Percentiles rank a stretch among this genome's conserved stretches.
These are phyloP conservation scores for Dorcus hopei DNA, from an alignment of 2,888 invertebrate genomes.

Conservation along the genomic window DNA sequence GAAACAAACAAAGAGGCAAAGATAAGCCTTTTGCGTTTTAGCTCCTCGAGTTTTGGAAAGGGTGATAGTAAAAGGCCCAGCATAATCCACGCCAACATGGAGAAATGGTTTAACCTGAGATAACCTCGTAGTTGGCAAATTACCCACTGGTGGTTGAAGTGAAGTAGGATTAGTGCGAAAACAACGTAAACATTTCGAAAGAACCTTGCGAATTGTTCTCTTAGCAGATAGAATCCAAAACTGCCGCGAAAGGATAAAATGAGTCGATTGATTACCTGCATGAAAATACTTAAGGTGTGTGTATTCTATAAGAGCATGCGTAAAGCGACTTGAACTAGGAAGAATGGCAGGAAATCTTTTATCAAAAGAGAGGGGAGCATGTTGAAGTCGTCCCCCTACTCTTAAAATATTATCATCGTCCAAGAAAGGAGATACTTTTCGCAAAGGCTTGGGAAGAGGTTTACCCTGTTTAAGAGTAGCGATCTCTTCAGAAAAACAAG, in stretches of 20 bases:
- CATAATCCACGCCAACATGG: conserved; percentile 23
- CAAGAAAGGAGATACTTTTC: conserved; percentile 14
- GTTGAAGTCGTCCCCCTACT: conserved; percentile 14
- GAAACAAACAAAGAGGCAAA: conserved; percentile 7
- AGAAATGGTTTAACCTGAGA: conserved; percentile 19
- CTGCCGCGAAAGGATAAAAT: conserved; percentile 21
- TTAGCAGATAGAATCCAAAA: conserved; percentile 25
- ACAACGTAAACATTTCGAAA: conserved; percentile 8
- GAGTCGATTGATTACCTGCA: conserved; percentile 19
- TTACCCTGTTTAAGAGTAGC: neutral
- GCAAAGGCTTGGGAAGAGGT: neutral
- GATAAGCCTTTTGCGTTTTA: conserved; percentile 28
- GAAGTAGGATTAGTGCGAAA: conserved; percentile 5
- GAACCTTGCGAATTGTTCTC: neutral
- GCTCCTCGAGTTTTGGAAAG: conserved; percentile 14
- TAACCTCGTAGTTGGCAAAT: conserved; percentile 17
- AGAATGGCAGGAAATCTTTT: conserved; percentile 15
- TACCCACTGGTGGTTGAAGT: conserved; percentile 16
- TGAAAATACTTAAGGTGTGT: conserved; percentile 24
- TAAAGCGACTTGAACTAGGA: conserved; percentile 7
- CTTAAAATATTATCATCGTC: conserved; percentile 11
- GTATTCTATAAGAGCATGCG: conserved; percentile 22
- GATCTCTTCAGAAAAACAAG: conserved; percentile 8
- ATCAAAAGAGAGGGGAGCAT: conserved; percentile 7
- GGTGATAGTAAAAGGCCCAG: conserved; percentile 17